Evolutionary conservation across 2,113 vertebrate genomes (phyloP), one percentile per base, ranked within the genome.

Genomic region (Paramormyrops kingsleyae): DNA sequence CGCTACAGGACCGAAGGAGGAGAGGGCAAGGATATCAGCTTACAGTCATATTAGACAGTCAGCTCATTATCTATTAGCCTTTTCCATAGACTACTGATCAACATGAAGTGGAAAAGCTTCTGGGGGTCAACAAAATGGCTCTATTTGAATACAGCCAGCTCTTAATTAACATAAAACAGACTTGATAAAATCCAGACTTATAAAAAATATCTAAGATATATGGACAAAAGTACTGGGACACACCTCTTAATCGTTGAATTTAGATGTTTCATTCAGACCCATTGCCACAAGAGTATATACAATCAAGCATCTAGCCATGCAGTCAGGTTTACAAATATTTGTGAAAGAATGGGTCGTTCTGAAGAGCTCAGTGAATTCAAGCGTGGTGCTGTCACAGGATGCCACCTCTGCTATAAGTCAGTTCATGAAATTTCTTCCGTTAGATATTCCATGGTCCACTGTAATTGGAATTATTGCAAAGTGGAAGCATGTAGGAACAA

Each of bases 1-100:
- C 89, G 50, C 97, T 97, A 90, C 19, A 86, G 12, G n/a, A 35
- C 31, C 42, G 4, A 42, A 39, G 39, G 12, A 84, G 3, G 12
- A 87, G 49, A 83, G 4, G 84, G 39, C 62, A 87, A 87, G n/a
- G 27, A 88, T 13, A 31, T 89, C 13, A 5, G 19, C 44, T n/a
- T 47, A 24, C 39, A 84, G 80, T 83, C 17, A 46, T 24, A 44
- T 84, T 12, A 84, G 21, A 83, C 31, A 46, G 31, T 77, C 31
- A 35, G 13, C 70, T 77, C 35, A 39, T 39, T 35, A 39, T 17
- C 31, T 39, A 39, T 77, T 77, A 77, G 12, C 5, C 1, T 35
- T 39, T 77, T 77, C 27, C 70, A 39, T 35, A 77, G 27, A 84
- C 44, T 47, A 47, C 44, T 84, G 21, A 47, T 77, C 27, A 15